A percentile compares a stretch with the other conserved stretches of the same genome.
These are phyloP conservation scores for Drosophila orena DNA, from an alignment of 1,140 invertebrate species.

Conservation along the genomic window DNA sequence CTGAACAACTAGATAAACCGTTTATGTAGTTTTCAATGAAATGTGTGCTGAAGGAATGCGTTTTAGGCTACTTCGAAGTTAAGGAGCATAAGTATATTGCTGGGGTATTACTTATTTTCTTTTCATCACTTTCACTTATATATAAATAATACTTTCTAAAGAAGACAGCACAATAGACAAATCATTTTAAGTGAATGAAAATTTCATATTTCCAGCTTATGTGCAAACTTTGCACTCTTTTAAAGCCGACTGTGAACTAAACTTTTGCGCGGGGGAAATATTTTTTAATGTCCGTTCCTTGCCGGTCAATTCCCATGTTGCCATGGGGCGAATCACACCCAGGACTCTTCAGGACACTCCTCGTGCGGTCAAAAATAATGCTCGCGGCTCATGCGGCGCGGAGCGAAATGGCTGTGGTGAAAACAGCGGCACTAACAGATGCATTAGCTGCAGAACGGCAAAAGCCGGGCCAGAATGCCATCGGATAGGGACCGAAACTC, in stretches of 20 bases:
- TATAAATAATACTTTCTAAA: not conserved
- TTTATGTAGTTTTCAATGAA: too few species aligned
- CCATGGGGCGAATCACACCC: constrained; percentile 35
- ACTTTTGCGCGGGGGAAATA: constrained; percentile 15
- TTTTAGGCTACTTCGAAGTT: too few species aligned
- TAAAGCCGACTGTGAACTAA: constrained; percentile 28
- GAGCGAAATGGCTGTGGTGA: constrained; percentile 48
- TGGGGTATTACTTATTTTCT: too few species aligned
- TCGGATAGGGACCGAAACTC: constrained; percentile 3
- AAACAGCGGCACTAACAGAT: constrained; percentile 58
- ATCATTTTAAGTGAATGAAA: not conserved
- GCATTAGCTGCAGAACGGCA: constrained; percentile 55
- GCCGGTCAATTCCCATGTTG: constrained; percentile 27
- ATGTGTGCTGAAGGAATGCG: too few species aligned
- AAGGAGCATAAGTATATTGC: too few species aligned
- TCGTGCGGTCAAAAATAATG: constrained; percentile 49
- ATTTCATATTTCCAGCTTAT: constrained; percentile 5
- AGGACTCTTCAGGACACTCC: constrained; percentile 19
- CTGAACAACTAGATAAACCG: too few species aligned
- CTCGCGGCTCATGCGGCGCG: constrained; percentile 43
- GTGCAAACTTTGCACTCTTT: constrained; percentile 27
- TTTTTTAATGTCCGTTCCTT: constrained; percentile 31
- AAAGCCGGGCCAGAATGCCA: constrained; percentile 2
- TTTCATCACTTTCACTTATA: too few species aligned
- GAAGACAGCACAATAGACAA: not conserved